Base-by-base conservation (phyloP, 2,888 invertebrate species). In the Therioaphis trifolii region DNA sequence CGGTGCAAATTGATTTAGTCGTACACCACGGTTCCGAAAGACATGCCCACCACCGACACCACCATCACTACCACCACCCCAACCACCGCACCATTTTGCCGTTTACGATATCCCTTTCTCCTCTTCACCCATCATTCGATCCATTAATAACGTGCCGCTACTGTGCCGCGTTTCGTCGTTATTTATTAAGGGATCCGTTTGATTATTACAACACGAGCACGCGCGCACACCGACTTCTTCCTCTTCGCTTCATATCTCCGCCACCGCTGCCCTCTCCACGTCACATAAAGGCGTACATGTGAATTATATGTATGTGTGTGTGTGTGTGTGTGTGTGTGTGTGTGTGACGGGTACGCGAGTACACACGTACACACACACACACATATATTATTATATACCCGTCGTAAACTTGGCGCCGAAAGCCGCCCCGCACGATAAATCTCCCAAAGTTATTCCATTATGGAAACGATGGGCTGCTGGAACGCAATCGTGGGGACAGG, bases 211-310 rank as follows among this genome's bases (percentile, higher is more conserved):
- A 71, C 71, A 24, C 58, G 55, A 43, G 43, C 69, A 69, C 49
- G 46, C 43, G 12, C 21, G 24, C 49, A 29, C 78, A 40, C n/a
- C 35, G 49, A 29, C 77, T 52, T 35, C 35, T 46, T 55, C 68
- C 43, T 27, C 52, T 15, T 5, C 43, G 27, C 27, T n/a, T 5
- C 55, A 18, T 18, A 21, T 24, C 75, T 58, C 87, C 63, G 75
- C 61, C 88, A 87, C 85, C 7, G 35, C 88, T 88, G 49, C 88
- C 88, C 86, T 88, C 89, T 88, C 87, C 82, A 69, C 87, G 87
- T 84, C 78, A 12, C 18, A 18, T 27, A 46, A 55, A 15, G 58
- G 21, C 29, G 24, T 21, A 29, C 18, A 21, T 52, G 35, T 18
- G 24, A 52, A 79, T 52, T 29, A 49, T 69, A 24, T 24, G 40